Percentiles rank a stretch among this genome's conserved stretches.
phyloP scores from a whole-genome alignment of 2,888 invertebrate species.

The Euclidia mi region DNA sequence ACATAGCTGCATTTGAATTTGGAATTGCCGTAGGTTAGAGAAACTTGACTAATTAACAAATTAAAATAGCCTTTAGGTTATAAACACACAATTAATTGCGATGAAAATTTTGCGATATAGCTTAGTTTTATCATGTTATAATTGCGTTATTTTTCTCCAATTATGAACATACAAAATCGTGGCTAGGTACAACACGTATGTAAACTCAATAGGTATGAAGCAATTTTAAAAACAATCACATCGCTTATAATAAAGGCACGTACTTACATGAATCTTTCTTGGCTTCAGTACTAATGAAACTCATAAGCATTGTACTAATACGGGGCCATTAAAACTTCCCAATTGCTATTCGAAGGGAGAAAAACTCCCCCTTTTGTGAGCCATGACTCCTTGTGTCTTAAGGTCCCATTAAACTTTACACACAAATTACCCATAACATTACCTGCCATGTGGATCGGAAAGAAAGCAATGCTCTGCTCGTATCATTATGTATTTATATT shows the following conservation, averaged over 20 bases:
- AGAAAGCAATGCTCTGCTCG: conserved; percentile 42
- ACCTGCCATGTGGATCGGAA: conserved; percentile 45
- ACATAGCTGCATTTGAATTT: no score
- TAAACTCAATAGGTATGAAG: conserved; percentile 62
- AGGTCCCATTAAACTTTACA: conserved; percentile 79
- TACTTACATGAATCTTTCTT: conserved; percentile 84
- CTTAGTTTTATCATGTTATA: no score
- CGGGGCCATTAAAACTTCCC: conserved; percentile 82
- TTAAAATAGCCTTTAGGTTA: no score
- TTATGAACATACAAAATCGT: neutral
- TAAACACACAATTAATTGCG: no score
- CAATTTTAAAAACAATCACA: conserved; percentile 85
- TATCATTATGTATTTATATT: conserved; percentile 42
- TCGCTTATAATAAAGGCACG: conserved; percentile 85
- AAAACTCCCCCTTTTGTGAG: conserved; percentile 73
- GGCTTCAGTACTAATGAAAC: conserved; percentile 84
- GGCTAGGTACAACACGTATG: conserved; percentile 5
- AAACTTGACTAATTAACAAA: no score
- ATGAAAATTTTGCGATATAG: no score
- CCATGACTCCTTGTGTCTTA: conserved; percentile 64
- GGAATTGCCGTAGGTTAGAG: no score
- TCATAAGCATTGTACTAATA: conserved; percentile 86
- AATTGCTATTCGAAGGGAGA: conserved; percentile 79
- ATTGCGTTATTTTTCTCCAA: no score
- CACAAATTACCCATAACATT: conserved; percentile 76